Conservation (phyloP, 2,797 vertebrate genomes). For the Coregonus ussuriensis region DNA sequence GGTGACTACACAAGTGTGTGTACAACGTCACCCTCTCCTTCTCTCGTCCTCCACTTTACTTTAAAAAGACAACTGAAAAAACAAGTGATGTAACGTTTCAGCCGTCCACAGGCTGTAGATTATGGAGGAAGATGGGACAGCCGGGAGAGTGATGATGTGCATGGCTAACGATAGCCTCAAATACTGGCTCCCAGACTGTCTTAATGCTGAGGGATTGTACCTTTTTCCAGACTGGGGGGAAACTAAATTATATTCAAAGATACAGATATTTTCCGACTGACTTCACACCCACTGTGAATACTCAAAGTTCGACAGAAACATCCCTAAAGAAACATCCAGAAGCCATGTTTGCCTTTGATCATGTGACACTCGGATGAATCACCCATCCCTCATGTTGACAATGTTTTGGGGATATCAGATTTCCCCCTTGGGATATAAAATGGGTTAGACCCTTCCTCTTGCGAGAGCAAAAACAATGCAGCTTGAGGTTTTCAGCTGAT, state of each 20-base stretch:
- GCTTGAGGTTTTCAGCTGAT: conserved; percentile 13
- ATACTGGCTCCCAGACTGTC: conserved; percentile 52
- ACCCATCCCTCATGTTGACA: background rate
- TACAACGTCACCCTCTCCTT: conserved; percentile 29
- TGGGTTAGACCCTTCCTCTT: background rate
- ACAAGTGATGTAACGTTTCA: conserved; percentile 62
- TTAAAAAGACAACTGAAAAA: conserved; percentile 53
- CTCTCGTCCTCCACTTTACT: conserved; percentile 44
- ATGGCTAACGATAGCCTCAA: conserved; percentile 58
- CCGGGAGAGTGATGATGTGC: conserved; percentile 62
- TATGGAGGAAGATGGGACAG: conserved; percentile 37
- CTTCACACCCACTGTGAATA: background rate
- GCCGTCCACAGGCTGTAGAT: conserved; percentile 29
- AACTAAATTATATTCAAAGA: conserved; percentile 59
- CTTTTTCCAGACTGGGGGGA: conserved; percentile 51
- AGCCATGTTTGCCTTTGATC: conserved; percentile 1
- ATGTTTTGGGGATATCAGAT: background rate
- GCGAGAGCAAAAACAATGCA: background rate
- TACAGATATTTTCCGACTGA: conserved; percentile 60
- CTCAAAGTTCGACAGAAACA: background rate
- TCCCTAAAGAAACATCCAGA: background rate
- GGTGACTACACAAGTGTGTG: background rate
- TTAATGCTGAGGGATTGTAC: conserved; percentile 42
- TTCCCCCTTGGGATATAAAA: background rate
- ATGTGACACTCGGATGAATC: background rate